Percentiles rank a stretch among this genome's conserved stretches.
Evolutionary conservation across 2,797 vertebrate species (phyloP).

Genomic region (Enteromius treurensis): DNA sequence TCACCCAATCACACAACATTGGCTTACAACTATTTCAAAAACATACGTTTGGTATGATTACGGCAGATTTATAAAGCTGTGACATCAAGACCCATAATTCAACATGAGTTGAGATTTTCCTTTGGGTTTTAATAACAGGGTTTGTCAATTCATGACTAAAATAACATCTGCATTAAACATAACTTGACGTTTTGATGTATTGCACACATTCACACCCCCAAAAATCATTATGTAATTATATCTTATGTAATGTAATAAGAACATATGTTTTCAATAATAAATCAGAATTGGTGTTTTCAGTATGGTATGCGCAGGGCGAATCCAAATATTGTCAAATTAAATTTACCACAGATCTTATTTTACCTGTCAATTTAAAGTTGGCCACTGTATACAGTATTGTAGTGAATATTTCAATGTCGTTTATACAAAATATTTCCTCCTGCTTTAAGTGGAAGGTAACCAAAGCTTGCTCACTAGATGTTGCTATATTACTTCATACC

Average conservation of each 20-base stretch:
- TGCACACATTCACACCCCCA: too few relatives aligned
- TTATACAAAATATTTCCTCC: too few relatives aligned
- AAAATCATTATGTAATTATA: too few relatives aligned
- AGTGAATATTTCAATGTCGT: too few relatives aligned
- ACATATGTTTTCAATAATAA: neutral
- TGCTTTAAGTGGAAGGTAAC: too few relatives aligned
- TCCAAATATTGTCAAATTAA: neutral
- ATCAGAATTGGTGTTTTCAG: neutral
- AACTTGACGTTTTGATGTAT: neutral
- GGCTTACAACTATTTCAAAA: neutral
- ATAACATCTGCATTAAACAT: neutral
- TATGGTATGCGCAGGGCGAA: neutral
- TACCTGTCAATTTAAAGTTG: too few relatives aligned
- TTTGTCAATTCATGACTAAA: neutral
- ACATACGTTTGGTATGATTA: neutral
- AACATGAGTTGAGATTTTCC: neutral
- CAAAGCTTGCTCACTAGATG: too few relatives aligned
- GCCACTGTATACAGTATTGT: too few relatives aligned
- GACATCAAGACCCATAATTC: neutral
- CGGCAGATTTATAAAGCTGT: neutral
- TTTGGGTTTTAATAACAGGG: neutral
- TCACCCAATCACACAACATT: neutral
- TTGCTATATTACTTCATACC: too few relatives aligned
- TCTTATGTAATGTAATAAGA: too few relatives aligned
- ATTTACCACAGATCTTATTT: too few relatives aligned